Percentiles rank a stretch among this genome's conserved stretches.
phyloP scores from a whole-genome alignment of 37 sponge, comb jelly and placozoan species.

The Aphrocallistes beatrix region DNA sequence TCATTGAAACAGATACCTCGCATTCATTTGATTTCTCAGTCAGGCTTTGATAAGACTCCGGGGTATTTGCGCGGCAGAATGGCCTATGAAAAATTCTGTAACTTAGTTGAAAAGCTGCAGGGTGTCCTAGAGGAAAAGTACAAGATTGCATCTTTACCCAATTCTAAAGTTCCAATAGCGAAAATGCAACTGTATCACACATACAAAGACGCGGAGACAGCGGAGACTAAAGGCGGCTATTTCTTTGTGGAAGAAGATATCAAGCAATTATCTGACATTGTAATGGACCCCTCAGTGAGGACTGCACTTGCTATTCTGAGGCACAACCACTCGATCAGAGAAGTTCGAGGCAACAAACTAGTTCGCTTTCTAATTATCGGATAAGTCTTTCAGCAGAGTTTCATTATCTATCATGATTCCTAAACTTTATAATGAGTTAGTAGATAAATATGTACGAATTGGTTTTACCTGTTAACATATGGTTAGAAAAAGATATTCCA shows the following conservation, averaged over 20 bases:
- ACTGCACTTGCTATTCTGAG: not conserved
- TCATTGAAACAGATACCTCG: not conserved
- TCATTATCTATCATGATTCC: not conserved
- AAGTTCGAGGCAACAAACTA: not conserved
- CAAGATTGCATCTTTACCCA: not conserved
- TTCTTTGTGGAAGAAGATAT: constrained; percentile 8
- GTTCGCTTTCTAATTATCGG: not conserved
- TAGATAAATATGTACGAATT: not conserved
- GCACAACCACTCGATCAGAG: not conserved
- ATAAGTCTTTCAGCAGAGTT: not conserved
- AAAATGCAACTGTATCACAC: not conserved
- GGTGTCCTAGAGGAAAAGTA: not conserved
- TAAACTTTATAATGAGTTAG: not conserved
- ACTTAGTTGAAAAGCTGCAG: not conserved
- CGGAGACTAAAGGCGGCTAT: not conserved
- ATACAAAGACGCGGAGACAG: not conserved
- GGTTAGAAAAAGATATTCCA: not conserved
- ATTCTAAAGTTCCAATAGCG: not conserved
- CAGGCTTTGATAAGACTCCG: not conserved
- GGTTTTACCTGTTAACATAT: not conserved
- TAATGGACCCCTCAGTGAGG: not conserved
- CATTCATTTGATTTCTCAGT: not conserved
- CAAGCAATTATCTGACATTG: not conserved
- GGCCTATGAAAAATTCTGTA: not conserved
- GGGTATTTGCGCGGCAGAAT: not conserved